These are phyloP conservation scores for Drosophila navojoa DNA, from an alignment of 1,140 invertebrate species.

Conservation along the genomic window DNA sequence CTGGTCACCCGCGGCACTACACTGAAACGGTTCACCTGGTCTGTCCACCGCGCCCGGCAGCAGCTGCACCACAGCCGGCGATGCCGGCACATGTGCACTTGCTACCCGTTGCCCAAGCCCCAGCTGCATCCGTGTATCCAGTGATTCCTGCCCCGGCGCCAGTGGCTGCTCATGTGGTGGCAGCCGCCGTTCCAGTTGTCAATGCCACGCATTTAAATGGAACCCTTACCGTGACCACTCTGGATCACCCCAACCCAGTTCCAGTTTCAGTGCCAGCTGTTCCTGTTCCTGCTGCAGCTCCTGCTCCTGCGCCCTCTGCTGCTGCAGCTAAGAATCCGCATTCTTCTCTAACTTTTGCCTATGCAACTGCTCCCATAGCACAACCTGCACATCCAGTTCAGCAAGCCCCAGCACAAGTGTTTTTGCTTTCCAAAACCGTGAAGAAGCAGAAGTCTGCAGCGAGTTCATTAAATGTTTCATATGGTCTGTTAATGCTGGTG, in stretches of 20 bases:
- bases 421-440: conserved; percentile 33
- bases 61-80: neutral
- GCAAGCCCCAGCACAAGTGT: conserved; percentile 13
- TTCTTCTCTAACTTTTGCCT: neutral
- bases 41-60: conserved; percentile 47
- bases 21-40: conserved; percentile 60
- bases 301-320: neutral
- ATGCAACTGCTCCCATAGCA: neutral
- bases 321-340: neutral
- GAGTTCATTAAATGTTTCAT: conserved; percentile 13
- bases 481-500: conserved; percentile 13
- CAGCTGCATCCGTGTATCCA: neutral
- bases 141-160: conserved; percentile 6
- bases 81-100: neutral
- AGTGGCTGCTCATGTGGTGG: neutral
- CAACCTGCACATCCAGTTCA: neutral
- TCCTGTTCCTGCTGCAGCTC: neutral
- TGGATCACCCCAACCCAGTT: neutral
- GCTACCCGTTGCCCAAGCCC: neutral
- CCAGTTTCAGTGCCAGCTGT: neutral
- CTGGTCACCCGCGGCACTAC: conserved; percentile 45
- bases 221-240: neutral
- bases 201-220: conserved; percentile 3
- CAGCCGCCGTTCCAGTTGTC: neutral
- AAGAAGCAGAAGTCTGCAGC: conserved; percentile 34